Conservation (phyloP, 2,888 invertebrate species). For the Trichopria drosophilae region DNA sequence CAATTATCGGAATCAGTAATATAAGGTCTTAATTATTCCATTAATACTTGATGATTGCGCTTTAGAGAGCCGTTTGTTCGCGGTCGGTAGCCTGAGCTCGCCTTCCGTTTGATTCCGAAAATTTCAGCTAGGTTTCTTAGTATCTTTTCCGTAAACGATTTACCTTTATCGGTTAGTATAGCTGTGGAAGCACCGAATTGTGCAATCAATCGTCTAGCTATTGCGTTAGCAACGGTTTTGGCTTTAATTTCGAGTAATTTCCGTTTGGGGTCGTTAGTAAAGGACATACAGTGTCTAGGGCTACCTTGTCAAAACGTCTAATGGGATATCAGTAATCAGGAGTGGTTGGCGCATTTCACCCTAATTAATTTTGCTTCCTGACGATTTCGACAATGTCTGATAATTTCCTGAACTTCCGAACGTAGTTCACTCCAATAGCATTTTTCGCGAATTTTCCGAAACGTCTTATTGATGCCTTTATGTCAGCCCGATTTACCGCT, state of each 20-base stretch:
- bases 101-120: no score
- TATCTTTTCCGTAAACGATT: no score
- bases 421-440: conserved; percentile 30
- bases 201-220: background rate
- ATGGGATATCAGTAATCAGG: conserved; percentile 27
- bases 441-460: conserved; percentile 16
- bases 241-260: conserved; percentile 2
- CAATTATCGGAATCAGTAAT: no score
- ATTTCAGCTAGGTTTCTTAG: no score
- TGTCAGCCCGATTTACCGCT: no score
- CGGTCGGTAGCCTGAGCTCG: no score
- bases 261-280: conserved; percentile 17
- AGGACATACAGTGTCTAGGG: conserved; percentile 22
- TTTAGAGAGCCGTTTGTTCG: no score
- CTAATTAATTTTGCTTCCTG: conserved; percentile 29
- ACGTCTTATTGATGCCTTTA: conserved; percentile 25
- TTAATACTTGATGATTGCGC: no score
- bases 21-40: no score
- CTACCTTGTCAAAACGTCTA: conserved; percentile 26
- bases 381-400: conserved; percentile 27
- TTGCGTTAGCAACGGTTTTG: background rate
- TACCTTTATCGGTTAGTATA: background rate
- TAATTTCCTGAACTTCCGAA: conserved; percentile 22
- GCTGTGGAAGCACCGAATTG: background rate
- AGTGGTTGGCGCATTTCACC: conserved; percentile 29